These are phyloP conservation scores for Caenorhabditis panamensis DNA, from an alignment of 2,888 invertebrate genomes.

Conservation along the genomic window DNA sequence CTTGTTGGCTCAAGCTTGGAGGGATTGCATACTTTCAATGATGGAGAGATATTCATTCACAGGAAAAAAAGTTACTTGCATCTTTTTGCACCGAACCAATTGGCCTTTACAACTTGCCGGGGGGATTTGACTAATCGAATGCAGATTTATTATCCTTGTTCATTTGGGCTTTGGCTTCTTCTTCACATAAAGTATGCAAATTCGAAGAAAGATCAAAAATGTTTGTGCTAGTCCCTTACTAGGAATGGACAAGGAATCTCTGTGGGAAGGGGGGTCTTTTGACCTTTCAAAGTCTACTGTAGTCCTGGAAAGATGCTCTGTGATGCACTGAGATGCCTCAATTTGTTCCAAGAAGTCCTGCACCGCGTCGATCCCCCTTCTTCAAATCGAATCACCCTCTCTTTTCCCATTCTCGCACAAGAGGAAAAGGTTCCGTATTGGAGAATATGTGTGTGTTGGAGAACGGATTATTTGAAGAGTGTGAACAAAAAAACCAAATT, in stretches of 20 bases:
- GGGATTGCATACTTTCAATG: too few species aligned
- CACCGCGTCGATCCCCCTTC: slow-evolving; percentile 11
- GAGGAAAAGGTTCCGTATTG: slow-evolving; percentile 17
- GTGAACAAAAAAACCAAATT: slow-evolving; percentile 16
- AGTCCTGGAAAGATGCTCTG: slow-evolving; percentile 5
- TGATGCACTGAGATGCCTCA: too few species aligned
- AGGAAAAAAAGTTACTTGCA: not conserved
- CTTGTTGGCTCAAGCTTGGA: too few species aligned
- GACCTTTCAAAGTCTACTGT: slow-evolving; percentile 14
- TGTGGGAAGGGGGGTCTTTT: slow-evolving; percentile 1
- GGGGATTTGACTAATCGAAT: slow-evolving; percentile 55
- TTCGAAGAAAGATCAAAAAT: slow-evolving; percentile 25
- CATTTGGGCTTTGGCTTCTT: not conserved
- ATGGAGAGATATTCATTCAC: too few species aligned
- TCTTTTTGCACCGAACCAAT: slow-evolving; percentile 34
- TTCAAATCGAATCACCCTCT: slow-evolving; percentile 10
- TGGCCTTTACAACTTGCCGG: slow-evolving; percentile 16
- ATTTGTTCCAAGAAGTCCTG: too few species aligned
- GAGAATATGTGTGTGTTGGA: slow-evolving; percentile 19
- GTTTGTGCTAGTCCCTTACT: not conserved
- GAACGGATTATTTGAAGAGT: slow-evolving; percentile 31
- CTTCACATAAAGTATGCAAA: not conserved
- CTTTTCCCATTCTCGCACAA: not conserved
- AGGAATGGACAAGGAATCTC: not conserved
- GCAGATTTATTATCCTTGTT: slow-evolving; percentile 50